phyloP scores from a whole-genome alignment of 2,797 vertebrate species.

The Premnoplex brunnescens region DNA sequence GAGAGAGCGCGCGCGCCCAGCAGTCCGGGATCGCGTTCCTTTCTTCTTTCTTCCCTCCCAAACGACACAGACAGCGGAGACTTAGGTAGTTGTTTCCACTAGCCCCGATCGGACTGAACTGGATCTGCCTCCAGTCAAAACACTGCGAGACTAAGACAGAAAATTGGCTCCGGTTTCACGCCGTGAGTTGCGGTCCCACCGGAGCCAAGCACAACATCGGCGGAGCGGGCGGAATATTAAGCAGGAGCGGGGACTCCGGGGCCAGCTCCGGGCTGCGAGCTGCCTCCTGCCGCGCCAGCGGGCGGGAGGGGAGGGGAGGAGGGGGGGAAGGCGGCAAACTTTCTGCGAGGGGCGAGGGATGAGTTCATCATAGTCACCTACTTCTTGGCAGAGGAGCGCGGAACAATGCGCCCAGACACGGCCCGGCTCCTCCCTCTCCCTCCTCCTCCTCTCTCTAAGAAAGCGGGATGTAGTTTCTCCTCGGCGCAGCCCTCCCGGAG shows the following conservation, averaged over 20 bases:
- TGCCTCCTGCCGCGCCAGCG: slow-evolving; percentile 42
- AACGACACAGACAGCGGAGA: slow-evolving; percentile 63
- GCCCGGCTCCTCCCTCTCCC: background rate
- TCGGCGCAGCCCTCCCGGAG: background rate
- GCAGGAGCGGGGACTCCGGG: slow-evolving; percentile 76
- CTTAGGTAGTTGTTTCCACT: slow-evolving; percentile 82
- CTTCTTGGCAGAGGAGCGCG: slow-evolving; percentile 26
- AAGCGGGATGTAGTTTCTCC: slow-evolving; percentile 9
- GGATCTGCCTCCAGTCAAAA: slow-evolving; percentile 89
- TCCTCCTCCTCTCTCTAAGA: slow-evolving; percentile 30
- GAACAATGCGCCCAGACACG: slow-evolving; percentile 22
- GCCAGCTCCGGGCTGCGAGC: slow-evolving; percentile 68
- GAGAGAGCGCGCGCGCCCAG: slow-evolving; percentile 9
- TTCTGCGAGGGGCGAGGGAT: slow-evolving; percentile 62
- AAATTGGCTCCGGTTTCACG: slow-evolving; percentile 85
- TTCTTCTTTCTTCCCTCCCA: slow-evolving; percentile 43
- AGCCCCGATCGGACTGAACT: slow-evolving; percentile 84
- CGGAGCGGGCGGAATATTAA: slow-evolving; percentile 78
- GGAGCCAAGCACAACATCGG: slow-evolving; percentile 82
- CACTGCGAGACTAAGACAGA: slow-evolving; percentile 83
- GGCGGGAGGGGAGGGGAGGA: background rate
- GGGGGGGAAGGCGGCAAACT: slow-evolving; percentile 57
- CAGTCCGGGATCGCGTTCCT: background rate
- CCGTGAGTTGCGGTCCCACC: slow-evolving; percentile 83
- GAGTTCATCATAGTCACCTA: slow-evolving; percentile 50